These are phyloP conservation scores for Papilio polyxenes DNA, from an alignment of 1,140 invertebrate genomes.

Conservation along the genomic window DNA sequence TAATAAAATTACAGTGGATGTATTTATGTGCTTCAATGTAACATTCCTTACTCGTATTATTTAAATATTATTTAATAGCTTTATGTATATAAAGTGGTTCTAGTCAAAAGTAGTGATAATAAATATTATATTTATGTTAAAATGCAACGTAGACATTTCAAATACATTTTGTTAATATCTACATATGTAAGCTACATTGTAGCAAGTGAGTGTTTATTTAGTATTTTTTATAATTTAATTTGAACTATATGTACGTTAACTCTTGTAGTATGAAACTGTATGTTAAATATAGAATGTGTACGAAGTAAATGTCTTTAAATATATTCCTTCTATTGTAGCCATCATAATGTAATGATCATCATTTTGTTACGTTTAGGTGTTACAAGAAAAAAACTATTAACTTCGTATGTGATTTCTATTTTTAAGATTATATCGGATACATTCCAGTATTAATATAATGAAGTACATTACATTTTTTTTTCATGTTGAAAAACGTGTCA, in stretches of 20 bases:
- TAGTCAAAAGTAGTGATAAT: constrained; percentile 47
- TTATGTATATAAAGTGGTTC: constrained; percentile 54
- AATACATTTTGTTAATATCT: neutral
- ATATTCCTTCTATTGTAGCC: neutral
- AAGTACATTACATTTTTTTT: neutral
- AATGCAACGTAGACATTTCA: constrained; percentile 35
- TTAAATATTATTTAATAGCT: constrained; percentile 28
- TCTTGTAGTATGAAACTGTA: neutral
- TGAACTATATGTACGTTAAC: neutral
- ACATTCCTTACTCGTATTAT: neutral
- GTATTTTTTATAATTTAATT: neutral
- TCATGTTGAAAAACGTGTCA: neutral
- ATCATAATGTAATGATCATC: no score
- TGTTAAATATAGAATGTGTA: neutral
- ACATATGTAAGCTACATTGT: neutral
- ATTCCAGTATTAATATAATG: neutral
- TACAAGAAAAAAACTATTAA: neutral
- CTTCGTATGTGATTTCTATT: neutral
- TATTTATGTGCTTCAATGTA: constrained; percentile 1
- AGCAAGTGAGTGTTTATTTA: neutral
- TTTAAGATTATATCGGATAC: neutral
- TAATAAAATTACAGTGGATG: constrained; percentile 2
- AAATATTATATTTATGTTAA: constrained; percentile 22
- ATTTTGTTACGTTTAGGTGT: neutral
- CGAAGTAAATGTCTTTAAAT: neutral